Base-by-base conservation (phyloP, 2,888 invertebrate genomes). In the Drosophila cognata region DNA sequence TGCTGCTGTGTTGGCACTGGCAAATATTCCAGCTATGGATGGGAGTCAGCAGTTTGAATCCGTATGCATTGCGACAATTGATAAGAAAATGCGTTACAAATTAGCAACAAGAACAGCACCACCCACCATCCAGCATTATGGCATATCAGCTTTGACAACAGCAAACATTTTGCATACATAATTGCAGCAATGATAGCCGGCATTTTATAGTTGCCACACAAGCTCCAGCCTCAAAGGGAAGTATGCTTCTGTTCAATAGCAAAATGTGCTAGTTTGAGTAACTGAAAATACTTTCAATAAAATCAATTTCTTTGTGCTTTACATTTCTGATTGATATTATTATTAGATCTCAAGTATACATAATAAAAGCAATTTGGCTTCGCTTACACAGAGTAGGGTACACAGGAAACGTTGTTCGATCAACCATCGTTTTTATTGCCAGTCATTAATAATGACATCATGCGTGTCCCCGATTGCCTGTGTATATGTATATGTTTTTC, bases 41-140 rank as follows among this genome's bases (percentile, higher is more conserved):
- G 28, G 11, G 33, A 62, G n/a, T 31, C 33, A 25, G 57, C n/a
- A 66, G 58, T 68, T 67, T 59, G 36, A 67, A 82, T 79, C 76
- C 82, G 71, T 88, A 84, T 86, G 84, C 89, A 88, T 77, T 87
- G 76, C 75, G 82, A 78, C 84, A 85, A 85, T 85, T 89, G 85
- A 85, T 89, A 89, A 80, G 85, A 85, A 88, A 85, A 89, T 88
- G 78, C 80, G 63, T 78, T 88, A 75, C 85, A 89, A 89, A 89
- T 89, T 81, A 80, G 81, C 77, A 73, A 60, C 63, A 74, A 53
- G 59, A 75, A 38, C 52, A 57, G 36, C 25, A 74, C 16, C 41
- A 56, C 11, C 18, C 48, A 35, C 13, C 35, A 35, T 5, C 11
- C 43, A 11, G 28, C 38, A 66, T 46, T 46, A 36, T 75, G 36